Evolutionary conservation across 2,888 invertebrate species (phyloP), one percentile per base, ranked within the genome.

Genomic region (Palloptera scutellata): DNA sequence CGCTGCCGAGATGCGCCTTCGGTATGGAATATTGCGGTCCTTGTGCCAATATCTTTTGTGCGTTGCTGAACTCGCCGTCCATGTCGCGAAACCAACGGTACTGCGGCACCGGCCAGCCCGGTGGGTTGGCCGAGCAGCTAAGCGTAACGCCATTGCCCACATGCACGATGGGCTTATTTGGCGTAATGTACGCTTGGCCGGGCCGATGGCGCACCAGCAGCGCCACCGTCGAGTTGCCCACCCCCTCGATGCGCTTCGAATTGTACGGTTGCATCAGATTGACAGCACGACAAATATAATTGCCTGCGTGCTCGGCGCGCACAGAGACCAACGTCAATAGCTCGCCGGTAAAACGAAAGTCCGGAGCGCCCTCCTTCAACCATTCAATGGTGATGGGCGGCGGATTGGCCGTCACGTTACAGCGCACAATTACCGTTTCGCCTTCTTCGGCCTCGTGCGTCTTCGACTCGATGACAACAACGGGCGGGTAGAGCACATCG

Each of bases 101-200:
- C 79, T 93, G 92, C 0, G 96, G 95, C 41, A 92, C 92, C 0
- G 96, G 96, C 91, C 94, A 96, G 12, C 96, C 96, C 0, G 95
- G 93, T 0, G 96, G 96, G 71, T 89, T 91, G 0, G 96, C 94
- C 55, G 91, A 91, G 80, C 96, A 96, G 0, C 93, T 93, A n/a
- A 95, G 87, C 4, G 93, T 94, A 1, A 93, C 93, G 0, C 91
- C 90, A 3, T 91, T 89, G 1, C 94, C 94, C 81, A 95, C 95
- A 63, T 93, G 91, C 1, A 94, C 94, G 30, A 94, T 90, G 0
- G 95, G 95, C 62, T 91, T 89, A 77, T 92, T 93, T 1, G 95
- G 95, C 52, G 91, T 91, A 70, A 96, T 93, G 72, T 89, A 87
- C 0, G 95, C 93, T 66, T 91, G 90, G 0, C 96, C 96, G 0